A percentile compares a stretch with the other conserved stretches of the same genome.
Conservation (phyloP, 1,140 invertebrate species). For the Hypsibius dujardini region DNA sequence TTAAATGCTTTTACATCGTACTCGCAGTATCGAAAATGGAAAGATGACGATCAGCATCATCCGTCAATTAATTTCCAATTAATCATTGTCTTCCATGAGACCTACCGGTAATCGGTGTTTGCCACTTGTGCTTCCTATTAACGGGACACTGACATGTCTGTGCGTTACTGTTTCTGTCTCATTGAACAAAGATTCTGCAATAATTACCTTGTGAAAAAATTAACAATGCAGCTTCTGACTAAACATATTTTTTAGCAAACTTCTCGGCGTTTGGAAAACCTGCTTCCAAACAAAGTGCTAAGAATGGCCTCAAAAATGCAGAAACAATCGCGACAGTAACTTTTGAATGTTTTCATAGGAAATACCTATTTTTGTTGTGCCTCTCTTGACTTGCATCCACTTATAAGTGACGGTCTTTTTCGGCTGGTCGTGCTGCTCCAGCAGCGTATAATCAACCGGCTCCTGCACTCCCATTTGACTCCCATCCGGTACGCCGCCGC, state of each 20-base stretch:
- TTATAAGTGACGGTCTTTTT: conserved; percentile 64
- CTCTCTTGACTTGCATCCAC: conserved; percentile 92
- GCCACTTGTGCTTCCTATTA: too few species aligned
- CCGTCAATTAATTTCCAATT: too few species aligned
- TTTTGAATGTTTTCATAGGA: not conserved
- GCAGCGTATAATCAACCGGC: not conserved
- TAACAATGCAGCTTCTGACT: conserved; percentile 13
- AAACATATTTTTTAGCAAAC: not conserved
- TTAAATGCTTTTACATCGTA: too few species aligned
- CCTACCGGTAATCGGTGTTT: too few species aligned
- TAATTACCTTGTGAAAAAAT: conserved; percentile 18
- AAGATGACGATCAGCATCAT: too few species aligned
- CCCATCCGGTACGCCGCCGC: not conserved
- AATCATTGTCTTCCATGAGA: too few species aligned
- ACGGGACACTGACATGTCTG: too few species aligned
- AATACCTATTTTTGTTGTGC: conserved; percentile 78
- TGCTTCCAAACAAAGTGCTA: not conserved
- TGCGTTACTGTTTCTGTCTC: too few species aligned
- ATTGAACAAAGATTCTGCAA: not conserved
- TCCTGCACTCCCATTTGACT: not conserved
- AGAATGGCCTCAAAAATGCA: conserved; percentile 20
- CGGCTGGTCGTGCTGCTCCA: conserved; percentile 26
- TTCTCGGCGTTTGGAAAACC: not conserved
- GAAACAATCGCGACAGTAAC: not conserved
- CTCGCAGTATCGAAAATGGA: too few species aligned